Base-by-base conservation (phyloP, 2,888 invertebrate genomes). In the Troides aeacus region DNA sequence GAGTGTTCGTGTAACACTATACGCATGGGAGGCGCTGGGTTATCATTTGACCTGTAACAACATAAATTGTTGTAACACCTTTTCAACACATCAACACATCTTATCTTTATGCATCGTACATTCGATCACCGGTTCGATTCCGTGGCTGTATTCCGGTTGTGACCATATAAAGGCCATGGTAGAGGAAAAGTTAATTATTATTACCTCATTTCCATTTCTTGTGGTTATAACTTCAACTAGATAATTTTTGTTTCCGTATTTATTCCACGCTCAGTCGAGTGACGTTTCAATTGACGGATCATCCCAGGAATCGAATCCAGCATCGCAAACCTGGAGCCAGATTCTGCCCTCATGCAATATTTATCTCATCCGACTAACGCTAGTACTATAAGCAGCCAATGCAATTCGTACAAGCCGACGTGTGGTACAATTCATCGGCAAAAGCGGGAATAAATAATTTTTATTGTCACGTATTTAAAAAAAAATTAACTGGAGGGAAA, bases 281-380 rank as follows among this genome's bases (percentile, higher is more conserved):
- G 65, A 65, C 62, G 18, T 69, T 62, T 65, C 65, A 65, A 69
- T 68, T 39, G 59, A 36, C 39, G 50, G 23, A 12, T 21, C 39
- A 3, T 21, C 5, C 68, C 42, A n/a, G 24, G 24, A 30, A 46
- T 62, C 57, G 57, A 64, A 17, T 12, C 7, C 5, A 23, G 1
- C 12, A 7, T 6, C 23, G 68, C 12, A 7, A 7, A 10, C 39
- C 8, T 17, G 59, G 5, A 17, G 53, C 53, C 17, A 53, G 10
- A 4, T 21, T n/a, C 36, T 18, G 10, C 57, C 69, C 81, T 83
- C 82, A 86, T 87, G 83, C 71, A 81, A 84, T 85, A 87, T 87
- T 84, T 85, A 85, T 86, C 80, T 75, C 69, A 79, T 81, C 80
- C 81, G 70, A 74, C 76, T 71, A 68, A 72, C 75, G 75, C 77